Evolutionary conservation across 23 tunicate species (phyloP).

Genomic region (Trididemnum nubilum): DNA sequence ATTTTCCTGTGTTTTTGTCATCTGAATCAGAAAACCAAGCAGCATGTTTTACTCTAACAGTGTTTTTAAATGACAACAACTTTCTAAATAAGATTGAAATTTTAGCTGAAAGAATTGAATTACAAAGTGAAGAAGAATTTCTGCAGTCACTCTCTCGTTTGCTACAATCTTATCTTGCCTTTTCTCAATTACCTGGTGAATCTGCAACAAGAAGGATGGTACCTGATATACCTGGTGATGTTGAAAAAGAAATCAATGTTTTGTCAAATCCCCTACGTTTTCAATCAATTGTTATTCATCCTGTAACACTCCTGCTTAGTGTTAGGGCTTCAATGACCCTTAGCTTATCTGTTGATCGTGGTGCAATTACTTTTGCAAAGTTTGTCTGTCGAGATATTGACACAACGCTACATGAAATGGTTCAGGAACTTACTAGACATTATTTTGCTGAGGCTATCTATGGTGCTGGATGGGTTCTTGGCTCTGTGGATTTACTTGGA

Average conservation of each 20-base stretch:
- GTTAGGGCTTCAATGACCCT: slow-evolving; percentile 44
- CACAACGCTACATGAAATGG: slow-evolving; percentile 41
- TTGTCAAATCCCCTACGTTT: slow-evolving; percentile 35
- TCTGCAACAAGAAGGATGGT: neutral
- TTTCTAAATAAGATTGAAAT: slow-evolving; percentile 24
- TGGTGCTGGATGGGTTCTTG: slow-evolving; percentile 83
- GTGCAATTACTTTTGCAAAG: slow-evolving; percentile 49
- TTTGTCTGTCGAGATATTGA: slow-evolving; percentile 49
- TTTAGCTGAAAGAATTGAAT: slow-evolving; percentile 12
- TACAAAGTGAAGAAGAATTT: slow-evolving; percentile 41
- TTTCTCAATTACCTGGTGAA: neutral
- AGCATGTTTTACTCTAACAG: neutral
- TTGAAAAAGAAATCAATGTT: slow-evolving; percentile 23
- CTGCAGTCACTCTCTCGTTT: slow-evolving; percentile 34
- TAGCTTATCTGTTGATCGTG: slow-evolving; percentile 50
- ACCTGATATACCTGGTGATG: slow-evolving; percentile 1
- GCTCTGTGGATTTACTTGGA: slow-evolving; percentile 63
- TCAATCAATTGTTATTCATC: slow-evolving; percentile 30
- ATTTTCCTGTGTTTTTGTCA: slow-evolving; percentile 62
- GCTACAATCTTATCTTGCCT: slow-evolving; percentile 46
- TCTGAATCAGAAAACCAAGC: neutral
- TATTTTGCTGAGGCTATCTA: slow-evolving; percentile 70
- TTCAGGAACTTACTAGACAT: slow-evolving; percentile 50
- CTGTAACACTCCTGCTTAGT: slow-evolving; percentile 37
- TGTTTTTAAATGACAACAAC: slow-evolving; percentile 7